Evolutionary conservation across 2,797 vertebrate species (phyloP), one percentile per base, ranked within the genome.

Genomic region (Prionace glauca): DNA sequence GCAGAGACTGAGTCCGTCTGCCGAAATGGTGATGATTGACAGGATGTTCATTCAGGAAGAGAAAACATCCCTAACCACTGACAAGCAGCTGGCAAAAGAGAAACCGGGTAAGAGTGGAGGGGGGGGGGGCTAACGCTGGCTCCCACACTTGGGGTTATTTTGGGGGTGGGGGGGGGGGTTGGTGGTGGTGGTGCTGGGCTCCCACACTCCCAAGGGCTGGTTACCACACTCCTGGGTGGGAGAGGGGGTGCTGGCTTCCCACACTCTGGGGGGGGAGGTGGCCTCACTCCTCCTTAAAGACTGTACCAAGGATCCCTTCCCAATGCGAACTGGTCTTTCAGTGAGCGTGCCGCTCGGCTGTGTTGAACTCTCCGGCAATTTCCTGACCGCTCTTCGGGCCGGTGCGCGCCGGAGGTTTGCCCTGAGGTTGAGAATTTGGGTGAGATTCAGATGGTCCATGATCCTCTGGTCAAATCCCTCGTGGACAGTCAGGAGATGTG

Each of bases 11-110:
- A 99, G 99, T 90, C 99, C 99, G 45, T 99, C 98, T 0, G 99
- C 99, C 0, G 99, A 99, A 97, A 99, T 99, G 99, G 99, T 99
- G 95, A 99, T 99, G 99, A 99, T 99, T 1, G 99, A 99, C 97
- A 97, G 98, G 96, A 99, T 99, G 98, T 99, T 99, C 97, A 99
- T 99, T 95, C 99, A 99, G 96, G 99, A 99, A 96, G 99, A 99
- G 96, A 99, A 99, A 97, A 96, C 98, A 2, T 98, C 98, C 0
- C 96, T 99, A 96, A 98, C 97, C 96, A 98, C 98, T 96, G 98
- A 99, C 97, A 97, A 98, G 95, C 97, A 99, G 96, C 96, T 99
- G 95, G 99, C 99, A 11, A 98, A 98, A 97, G 99, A 99, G 96
- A 98, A 98, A 96, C 99, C 99, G 95, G 99, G 99, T 99, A 97